phyloP scores from a whole-genome alignment of 2,113 vertebrate species.

The Calidris pugnax region DNA sequence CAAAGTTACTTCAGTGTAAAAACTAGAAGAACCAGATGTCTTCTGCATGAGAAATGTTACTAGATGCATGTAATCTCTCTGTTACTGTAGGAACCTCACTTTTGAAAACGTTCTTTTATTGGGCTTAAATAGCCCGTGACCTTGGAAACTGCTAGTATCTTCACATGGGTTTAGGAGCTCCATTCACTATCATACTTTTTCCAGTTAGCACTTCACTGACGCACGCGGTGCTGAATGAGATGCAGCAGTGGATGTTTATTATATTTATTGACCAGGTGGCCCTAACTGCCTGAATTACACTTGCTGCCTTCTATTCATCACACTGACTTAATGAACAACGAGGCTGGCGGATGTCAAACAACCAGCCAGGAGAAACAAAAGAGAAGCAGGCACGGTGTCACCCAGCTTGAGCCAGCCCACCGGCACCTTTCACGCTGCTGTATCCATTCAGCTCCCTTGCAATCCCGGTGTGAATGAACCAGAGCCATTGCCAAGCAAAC shows the following conservation, averaged over 20 bases:
- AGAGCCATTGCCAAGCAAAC: slow-evolving; percentile 24
- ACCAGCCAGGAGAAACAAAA: slow-evolving; percentile 47
- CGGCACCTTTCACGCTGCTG: neutral
- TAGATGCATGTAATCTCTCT: neutral
- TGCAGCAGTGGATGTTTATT: neutral
- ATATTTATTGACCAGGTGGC: slow-evolving; percentile 20
- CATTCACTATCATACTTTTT: neutral
- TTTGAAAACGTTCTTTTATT: neutral
- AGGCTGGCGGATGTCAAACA: slow-evolving; percentile 28
- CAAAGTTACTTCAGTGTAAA: neutral
- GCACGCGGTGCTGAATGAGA: neutral
- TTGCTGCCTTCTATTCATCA: slow-evolving; percentile 11
- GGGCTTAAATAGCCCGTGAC: neutral
- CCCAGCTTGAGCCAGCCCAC: neutral
- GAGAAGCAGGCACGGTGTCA: slow-evolving; percentile 4
- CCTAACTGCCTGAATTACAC: neutral
- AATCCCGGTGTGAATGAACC: slow-evolving; percentile 25
- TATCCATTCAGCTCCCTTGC: slow-evolving; percentile 25
- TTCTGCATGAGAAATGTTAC: neutral
- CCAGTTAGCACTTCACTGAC: neutral
- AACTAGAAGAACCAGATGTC: neutral
- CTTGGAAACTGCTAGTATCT: neutral
- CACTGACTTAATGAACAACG: neutral
- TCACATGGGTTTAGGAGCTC: neutral
- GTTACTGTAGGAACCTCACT: neutral